These are phyloP conservation scores for Amyelois transitella DNA, from an alignment of 1,140 invertebrate genomes.

Conservation along the genomic window DNA sequence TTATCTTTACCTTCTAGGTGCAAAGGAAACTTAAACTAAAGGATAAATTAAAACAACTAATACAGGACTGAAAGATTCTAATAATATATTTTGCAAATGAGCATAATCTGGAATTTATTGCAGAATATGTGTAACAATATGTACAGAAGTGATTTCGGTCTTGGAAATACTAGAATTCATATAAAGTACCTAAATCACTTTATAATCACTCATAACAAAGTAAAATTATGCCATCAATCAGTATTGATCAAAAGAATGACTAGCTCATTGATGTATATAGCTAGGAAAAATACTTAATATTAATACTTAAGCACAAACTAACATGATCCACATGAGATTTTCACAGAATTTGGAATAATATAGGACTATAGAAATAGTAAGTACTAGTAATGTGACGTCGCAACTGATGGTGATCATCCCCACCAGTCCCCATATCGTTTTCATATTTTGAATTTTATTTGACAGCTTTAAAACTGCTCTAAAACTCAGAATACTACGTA, in stretches of 20 bases:
- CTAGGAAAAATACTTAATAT: neutral
- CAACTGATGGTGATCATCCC: too few species aligned
- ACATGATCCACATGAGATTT: neutral
- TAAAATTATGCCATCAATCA: neutral
- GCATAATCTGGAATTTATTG: constrained; percentile 34
- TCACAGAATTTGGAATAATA: too few species aligned
- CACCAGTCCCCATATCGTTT: too few species aligned
- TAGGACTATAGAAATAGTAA: too few species aligned
- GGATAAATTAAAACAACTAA: constrained; percentile 27
- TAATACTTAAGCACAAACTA: neutral
- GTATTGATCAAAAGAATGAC: neutral
- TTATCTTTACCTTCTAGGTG: too few species aligned
- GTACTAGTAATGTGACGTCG: too few species aligned
- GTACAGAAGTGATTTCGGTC: neutral
- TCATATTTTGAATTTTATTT: too few species aligned
- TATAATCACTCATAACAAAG: neutral
- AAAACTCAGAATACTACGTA: too few species aligned
- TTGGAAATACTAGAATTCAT: too few species aligned
- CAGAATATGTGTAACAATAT: constrained; percentile 1
- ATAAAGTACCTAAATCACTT: neutral
- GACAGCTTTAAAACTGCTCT: too few species aligned
- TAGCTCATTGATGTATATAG: neutral
- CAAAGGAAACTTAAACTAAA: too few species aligned
- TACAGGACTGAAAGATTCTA: constrained; percentile 22
- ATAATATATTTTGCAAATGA: constrained; percentile 32